A percentile compares a stretch with the other conserved stretches of the same genome.
phyloP scores from a whole-genome alignment of 2,888 invertebrate genomes.

The Emmelina monodactyla region DNA sequence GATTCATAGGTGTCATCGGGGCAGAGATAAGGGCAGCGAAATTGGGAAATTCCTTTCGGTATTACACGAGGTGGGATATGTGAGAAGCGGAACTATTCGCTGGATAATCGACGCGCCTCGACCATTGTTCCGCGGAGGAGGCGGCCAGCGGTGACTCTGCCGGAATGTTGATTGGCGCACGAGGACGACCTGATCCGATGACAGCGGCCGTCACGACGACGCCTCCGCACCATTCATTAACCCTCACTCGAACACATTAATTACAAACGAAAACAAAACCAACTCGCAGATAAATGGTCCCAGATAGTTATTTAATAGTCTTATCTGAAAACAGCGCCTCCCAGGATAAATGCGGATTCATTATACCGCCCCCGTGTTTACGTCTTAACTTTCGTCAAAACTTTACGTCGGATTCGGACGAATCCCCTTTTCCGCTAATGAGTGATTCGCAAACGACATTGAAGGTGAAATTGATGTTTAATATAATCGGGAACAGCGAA shows the following conservation, averaged over 20 bases:
- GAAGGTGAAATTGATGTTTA: conserved; percentile 45
- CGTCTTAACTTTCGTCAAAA: conserved; percentile 54
- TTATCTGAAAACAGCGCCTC: conserved; percentile 31
- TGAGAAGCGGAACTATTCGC: conserved; percentile 19
- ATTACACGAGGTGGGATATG: conserved; percentile 37
- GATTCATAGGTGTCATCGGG: conserved; percentile 56
- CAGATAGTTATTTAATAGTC: conserved; percentile 59
- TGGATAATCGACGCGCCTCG: background rate
- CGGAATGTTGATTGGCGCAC: conserved; percentile 12
- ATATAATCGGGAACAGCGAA: conserved; percentile 42
- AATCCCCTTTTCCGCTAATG: conserved; percentile 42
- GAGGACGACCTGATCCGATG: conserved; percentile 16
- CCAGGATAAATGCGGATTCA: conserved; percentile 35
- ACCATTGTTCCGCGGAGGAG: background rate
- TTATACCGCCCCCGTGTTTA: conserved; percentile 31
- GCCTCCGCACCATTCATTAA: conserved; percentile 39
- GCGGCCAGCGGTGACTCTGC: background rate
- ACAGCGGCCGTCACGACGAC: conserved; percentile 31
- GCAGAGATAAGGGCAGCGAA: conserved; percentile 33
- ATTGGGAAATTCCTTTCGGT: conserved; percentile 50
- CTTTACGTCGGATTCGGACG: conserved; percentile 32
- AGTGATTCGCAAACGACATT: conserved; percentile 49
- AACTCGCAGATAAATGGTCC: conserved; percentile 50
- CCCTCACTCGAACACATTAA: conserved; percentile 50
- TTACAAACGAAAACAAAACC: conserved; percentile 58